Percentiles rank a stretch among this genome's conserved stretches.
Conservation (phyloP, 2,888 invertebrate species). For the Stegana nigrithorax region DNA sequence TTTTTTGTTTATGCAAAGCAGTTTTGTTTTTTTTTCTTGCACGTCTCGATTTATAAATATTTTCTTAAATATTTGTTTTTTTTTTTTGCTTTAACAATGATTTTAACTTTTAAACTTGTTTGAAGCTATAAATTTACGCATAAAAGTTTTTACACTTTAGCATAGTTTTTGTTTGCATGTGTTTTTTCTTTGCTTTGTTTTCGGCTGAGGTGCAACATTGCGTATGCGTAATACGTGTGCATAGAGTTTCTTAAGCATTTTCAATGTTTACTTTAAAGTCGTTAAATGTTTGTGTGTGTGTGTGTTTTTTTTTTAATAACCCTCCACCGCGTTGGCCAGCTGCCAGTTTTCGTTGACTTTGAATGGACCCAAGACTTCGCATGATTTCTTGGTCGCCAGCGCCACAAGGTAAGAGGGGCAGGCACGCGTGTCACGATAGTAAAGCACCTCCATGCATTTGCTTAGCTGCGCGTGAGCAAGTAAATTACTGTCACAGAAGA, state of each 20-base stretch:
- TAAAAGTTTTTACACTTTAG: neutral
- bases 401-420: constrained; percentile 79
- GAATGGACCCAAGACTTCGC: constrained; percentile 77
- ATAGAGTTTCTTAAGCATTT: no score
- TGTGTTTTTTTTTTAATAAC: constrained; percentile 47
- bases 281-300: neutral
- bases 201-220: neutral
- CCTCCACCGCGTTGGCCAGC: constrained; percentile 77
- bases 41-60: neutral
- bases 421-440: constrained; percentile 89
- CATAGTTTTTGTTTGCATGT: neutral
- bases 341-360: constrained; percentile 82
- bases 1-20: neutral
- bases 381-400: constrained; percentile 75
- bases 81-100: neutral
- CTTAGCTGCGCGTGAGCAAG: no score
- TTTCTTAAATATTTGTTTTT: neutral
- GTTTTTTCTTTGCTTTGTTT: neutral
- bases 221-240: no score
- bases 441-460: constrained; percentile 87
- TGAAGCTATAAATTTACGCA: neutral
- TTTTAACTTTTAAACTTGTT: constrained; percentile 3
- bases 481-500: no score
- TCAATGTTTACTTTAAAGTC: neutral
- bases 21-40: neutral